Evolutionary conservation across 2,888 invertebrate species (phyloP).

Genomic region (Limnephilus lunatus): DNA sequence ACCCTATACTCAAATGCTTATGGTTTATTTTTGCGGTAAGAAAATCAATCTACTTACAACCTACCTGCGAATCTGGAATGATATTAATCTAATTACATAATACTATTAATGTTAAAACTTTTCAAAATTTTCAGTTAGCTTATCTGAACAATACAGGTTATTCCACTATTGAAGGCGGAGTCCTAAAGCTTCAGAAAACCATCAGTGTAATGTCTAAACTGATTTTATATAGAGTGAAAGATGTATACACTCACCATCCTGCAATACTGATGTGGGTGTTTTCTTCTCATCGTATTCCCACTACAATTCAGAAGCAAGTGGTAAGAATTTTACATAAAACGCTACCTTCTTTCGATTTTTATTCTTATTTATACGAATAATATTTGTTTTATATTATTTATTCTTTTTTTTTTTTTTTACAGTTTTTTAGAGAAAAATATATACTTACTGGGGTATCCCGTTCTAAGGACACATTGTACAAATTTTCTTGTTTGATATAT

Average conservation of each 20-base stretch:
- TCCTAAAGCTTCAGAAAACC: slow-evolving; percentile 56
- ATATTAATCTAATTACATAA: neutral
- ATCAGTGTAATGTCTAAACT: slow-evolving; percentile 51
- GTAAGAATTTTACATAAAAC: slow-evolving; percentile 39
- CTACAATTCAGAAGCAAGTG: slow-evolving; percentile 52
- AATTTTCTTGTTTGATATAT: no score
- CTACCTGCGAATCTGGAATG: neutral
- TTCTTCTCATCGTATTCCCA: slow-evolving; percentile 59
- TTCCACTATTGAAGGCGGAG: slow-evolving; percentile 49
- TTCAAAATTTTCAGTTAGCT: slow-evolving; percentile 52
- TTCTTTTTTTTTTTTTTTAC: no score
- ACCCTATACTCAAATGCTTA: slow-evolving; percentile 59
- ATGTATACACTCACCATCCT: slow-evolving; percentile 63
- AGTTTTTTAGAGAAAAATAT: no score
- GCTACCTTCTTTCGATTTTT: neutral
- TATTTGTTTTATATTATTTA: neutral
- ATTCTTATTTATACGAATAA: neutral
- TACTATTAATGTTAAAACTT: neutral
- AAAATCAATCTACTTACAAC: slow-evolving; percentile 17
- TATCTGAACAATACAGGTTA: slow-evolving; percentile 27
- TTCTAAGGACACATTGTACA: no score
- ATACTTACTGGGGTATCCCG: no score
- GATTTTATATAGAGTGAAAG: slow-evolving; percentile 47
- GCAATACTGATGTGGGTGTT: slow-evolving; percentile 59
- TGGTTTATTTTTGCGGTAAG: slow-evolving; percentile 64